Base-by-base conservation (phyloP, 2,113 vertebrate genomes). In the Rhegmatorhina hoffmannsi region DNA sequence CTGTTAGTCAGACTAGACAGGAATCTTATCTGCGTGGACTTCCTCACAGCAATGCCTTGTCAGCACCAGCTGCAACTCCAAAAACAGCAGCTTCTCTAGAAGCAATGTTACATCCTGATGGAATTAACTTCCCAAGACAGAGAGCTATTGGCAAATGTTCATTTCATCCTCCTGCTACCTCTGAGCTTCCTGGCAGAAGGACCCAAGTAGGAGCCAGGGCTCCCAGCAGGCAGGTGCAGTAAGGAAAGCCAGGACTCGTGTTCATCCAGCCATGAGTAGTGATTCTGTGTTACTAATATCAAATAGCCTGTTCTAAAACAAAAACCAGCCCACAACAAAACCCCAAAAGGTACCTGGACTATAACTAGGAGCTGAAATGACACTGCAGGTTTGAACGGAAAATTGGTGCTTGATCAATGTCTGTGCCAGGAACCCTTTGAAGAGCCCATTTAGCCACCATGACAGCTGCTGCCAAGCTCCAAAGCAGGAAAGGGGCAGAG, bases 41-140 rank as follows among this genome's bases (percentile, higher is more conserved):
- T 83, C 72, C 62, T 88, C 49, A 46, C 67, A 56, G 86, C 47
- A 63, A 50, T 80, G 66, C 81, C 63, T 82, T 1, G 5, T 84
- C 81, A 84, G 87, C 87, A 81, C 60, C 64, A 77, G 85, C 90
- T 95, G 60, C 72, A 68, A 55, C 38, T 91, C 66, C 74, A 91
- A 59, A 92, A 87, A 63, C 17, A 4, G 70, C 90, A 92, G 31
- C 88, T 75, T 87, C 60, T 89, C 58, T 43, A 40, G n/a, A 36
- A 91, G 62, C 24, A 69, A 3, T 13, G 8, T 55, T 70, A 70
- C 21, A 47, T 70, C 68, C 75, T 53, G 49, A 29, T 1, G 7
- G 67, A 55, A 68, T 67, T 62, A 73, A 49, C 49, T 78, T 95
- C 26, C 11, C 2, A 11, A 87, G 73, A 70, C 52, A 64, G 19